Evolutionary conservation across 2,888 invertebrate species (phyloP).

Genomic region (Leucania comma): DNA sequence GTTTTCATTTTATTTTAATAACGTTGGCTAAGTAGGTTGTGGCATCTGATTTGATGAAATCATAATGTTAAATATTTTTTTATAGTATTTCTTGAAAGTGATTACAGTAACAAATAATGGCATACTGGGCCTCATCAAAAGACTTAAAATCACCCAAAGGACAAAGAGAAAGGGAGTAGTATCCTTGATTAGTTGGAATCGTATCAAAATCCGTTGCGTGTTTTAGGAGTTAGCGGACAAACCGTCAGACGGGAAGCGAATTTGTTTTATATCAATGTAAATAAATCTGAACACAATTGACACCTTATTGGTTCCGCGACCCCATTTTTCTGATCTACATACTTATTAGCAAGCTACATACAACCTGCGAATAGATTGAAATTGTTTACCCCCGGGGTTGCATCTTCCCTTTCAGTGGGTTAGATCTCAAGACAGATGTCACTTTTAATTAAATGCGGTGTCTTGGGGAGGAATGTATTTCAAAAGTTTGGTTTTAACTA

Average conservation of each 20-base stretch:
- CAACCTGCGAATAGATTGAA: background rate
- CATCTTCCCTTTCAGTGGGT: background rate
- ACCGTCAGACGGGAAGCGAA: no score
- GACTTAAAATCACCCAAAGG: no score
- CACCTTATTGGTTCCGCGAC: background rate
- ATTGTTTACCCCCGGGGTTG: slow-evolving; percentile 18
- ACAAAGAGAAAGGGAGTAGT: no score
- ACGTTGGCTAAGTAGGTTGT: background rate
- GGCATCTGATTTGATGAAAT: background rate
- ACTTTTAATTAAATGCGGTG: slow-evolving; percentile 6
- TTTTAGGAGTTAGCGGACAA: no score
- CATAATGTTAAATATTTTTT: background rate
- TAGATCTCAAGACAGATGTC: background rate
- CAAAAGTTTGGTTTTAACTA: background rate
- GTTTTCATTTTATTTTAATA: background rate
- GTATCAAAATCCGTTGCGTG: no score
- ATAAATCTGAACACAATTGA: background rate
- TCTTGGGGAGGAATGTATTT: background rate
- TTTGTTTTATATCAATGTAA: no score
- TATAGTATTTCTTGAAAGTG: no score
- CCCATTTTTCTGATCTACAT: background rate
- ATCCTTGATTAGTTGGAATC: no score
- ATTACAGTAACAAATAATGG: no score
- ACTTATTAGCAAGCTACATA: slow-evolving; percentile 2
- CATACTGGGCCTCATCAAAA: no score